Conservation (phyloP, 1,140 invertebrate genomes). For the Anastatus disparis region DNA sequence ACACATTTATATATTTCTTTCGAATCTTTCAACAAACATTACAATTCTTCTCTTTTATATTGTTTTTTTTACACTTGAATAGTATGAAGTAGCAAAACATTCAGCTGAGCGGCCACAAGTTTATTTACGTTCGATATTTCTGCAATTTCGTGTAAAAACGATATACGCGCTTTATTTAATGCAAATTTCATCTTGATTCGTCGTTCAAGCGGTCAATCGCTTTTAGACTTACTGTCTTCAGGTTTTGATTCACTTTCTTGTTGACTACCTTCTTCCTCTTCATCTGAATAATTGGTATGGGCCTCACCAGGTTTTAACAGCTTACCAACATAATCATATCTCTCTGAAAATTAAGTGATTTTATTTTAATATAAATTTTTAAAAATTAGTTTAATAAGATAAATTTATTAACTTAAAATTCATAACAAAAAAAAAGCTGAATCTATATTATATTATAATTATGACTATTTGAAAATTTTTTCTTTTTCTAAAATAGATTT, state of each 20-base stretch:
- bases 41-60: constrained; percentile 42
- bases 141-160: constrained; percentile 50
- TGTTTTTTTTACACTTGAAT: constrained; percentile 39
- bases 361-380: neutral
- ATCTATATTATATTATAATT: no score
- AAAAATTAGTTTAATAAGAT: no score
- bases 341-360: constrained; percentile 76
- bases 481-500: neutral
- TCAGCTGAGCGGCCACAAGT: constrained; percentile 46
- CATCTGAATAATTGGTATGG: constrained; percentile 91
- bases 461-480: neutral
- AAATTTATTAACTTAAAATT: no score
- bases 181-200: constrained; percentile 46
- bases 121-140: constrained; percentile 48
- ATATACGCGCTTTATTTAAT: constrained; percentile 53
- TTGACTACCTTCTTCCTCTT: constrained; percentile 78
- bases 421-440: no score
- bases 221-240: no score
- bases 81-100: constrained; percentile 49
- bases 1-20: constrained; percentile 51
- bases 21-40: constrained; percentile 49
- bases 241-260: constrained; percentile 59
- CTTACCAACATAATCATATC: constrained; percentile 92
- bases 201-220: constrained; percentile 58
- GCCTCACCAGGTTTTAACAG: constrained; percentile 92